Base-by-base conservation (phyloP, 2,797 vertebrate genomes). In the Melanotaenia pygmaea region DNA sequence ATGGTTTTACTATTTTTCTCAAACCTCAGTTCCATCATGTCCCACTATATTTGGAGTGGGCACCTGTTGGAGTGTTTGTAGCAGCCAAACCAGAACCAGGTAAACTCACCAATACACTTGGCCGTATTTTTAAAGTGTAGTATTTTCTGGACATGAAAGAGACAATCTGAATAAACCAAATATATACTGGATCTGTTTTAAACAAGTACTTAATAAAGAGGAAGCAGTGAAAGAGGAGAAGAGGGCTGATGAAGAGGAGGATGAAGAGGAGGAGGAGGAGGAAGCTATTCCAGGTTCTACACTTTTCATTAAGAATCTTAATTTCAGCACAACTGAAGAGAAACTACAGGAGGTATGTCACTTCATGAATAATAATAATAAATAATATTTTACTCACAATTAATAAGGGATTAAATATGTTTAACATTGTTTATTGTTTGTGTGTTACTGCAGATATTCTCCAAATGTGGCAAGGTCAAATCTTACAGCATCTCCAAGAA, bases 21-120 rank as follows among this genome's bases (percentile, higher is more conserved):
- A 61, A 67, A 45, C 26, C 0, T 1, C 85, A 99, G 98, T 99
- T 99, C 70, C 96, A 96, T 72, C 96, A 98, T 2, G 82, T 95
- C 24, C 98, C 98, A 0, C 85, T 99, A 43, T 99, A 97, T 72
- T 90, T 99, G 85, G 98, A 99, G 81, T 99, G 98, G 98, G 98
- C 98, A 22, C 98, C 98, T 0, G 77, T 95, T 45, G 95, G 95
- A 0, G 93, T 99, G 79, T 99, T 99, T 85, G 85, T 94, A 26
- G 78, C 84, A 37, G 66, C 70, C 70, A 91, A 6, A 90, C 75
- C 76, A 65, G 61, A 77, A 72, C 60, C 75, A 86, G 92, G 90
- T 90, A 85, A n/a, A 53, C 28, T n/a, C 4, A 14, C 24, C 40
- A 43, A 5, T 47, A 32, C 54, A 73, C 58, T 51, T 13, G 40